Evolutionary conservation across 2,888 invertebrate species (phyloP).

Genomic region (Lasius fuliginosus): DNA sequence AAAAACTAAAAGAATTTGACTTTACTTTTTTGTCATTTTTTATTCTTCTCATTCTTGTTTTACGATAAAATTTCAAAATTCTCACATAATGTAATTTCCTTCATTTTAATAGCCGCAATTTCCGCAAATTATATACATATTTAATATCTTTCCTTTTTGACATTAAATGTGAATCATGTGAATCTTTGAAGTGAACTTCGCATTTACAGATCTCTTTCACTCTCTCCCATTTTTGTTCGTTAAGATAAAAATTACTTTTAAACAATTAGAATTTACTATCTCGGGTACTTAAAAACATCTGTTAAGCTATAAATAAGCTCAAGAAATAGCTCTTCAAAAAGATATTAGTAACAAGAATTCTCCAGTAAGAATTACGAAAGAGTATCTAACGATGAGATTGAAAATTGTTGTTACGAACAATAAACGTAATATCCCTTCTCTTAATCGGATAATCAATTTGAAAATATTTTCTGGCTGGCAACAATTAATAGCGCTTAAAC

Average conservation of each 20-base stretch:
- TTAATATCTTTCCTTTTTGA: constrained; percentile 18
- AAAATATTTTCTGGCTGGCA: neutral
- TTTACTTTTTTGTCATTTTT: neutral
- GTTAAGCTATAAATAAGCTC: neutral
- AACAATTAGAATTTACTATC: neutral
- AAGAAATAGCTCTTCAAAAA: neutral
- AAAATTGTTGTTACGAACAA: neutral
- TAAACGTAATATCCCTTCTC: neutral
- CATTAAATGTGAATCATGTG: neutral
- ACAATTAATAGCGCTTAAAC: constrained; percentile 42
- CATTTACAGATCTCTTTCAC: neutral
- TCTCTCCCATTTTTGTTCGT: neutral
- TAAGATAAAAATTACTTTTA: constrained; percentile 1
- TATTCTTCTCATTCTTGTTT: neutral
- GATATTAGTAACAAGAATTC: neutral
- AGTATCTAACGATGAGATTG: neutral
- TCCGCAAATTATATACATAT: neutral
- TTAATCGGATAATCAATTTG: constrained; percentile 7
- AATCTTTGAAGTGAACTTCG: neutral
- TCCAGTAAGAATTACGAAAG: neutral
- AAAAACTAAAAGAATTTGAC: neutral
- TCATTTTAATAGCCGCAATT: neutral
- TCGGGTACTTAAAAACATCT: neutral
- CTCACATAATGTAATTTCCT: constrained; percentile 16
- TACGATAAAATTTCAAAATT: neutral